These are phyloP conservation scores for Criorhina ranunculi DNA, from an alignment of 2,888 invertebrate genomes.

Conservation along the genomic window DNA sequence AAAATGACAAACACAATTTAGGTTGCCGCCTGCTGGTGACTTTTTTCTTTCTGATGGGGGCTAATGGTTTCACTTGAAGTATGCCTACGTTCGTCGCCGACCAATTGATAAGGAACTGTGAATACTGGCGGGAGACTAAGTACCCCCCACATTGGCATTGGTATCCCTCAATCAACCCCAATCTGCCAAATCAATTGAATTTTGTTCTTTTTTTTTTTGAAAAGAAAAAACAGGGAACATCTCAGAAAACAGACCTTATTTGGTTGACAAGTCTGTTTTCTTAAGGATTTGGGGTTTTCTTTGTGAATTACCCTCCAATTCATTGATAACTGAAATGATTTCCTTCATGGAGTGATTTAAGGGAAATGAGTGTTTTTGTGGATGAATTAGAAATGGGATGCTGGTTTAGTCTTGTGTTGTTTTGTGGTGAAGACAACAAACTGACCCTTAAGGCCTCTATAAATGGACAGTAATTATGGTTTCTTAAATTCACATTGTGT, in stretches of 20 bases:
- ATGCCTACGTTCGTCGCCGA: slow-evolving; percentile 36
- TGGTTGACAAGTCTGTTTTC: slow-evolving; percentile 51
- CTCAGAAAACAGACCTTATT: slow-evolving; percentile 56
- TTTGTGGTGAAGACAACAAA: slow-evolving; percentile 26
- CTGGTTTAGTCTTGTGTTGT: slow-evolving; percentile 31
- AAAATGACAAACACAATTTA: slow-evolving; percentile 66
- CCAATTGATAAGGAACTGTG: slow-evolving; percentile 36
- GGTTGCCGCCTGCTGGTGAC: slow-evolving; percentile 40
- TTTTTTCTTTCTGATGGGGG: slow-evolving; percentile 40
- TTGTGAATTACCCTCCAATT: slow-evolving; percentile 72
- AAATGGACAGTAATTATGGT: slow-evolving; percentile 52
- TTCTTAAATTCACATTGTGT: slow-evolving; percentile 34
- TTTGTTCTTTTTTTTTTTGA: slow-evolving; percentile 45
- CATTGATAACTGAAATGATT: slow-evolving; percentile 75
- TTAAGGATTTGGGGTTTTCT: slow-evolving; percentile 37
- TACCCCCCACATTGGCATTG: slow-evolving; percentile 44
- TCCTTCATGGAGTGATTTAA: slow-evolving; percentile 65
- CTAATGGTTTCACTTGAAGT: slow-evolving; percentile 67
- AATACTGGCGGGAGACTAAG: slow-evolving; percentile 60
- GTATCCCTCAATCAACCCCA: slow-evolving; percentile 74
- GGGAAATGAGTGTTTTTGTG: slow-evolving; percentile 68
- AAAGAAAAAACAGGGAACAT: slow-evolving; percentile 28
- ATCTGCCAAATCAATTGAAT: slow-evolving; percentile 76
- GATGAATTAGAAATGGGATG: slow-evolving; percentile 31
- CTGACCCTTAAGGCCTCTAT: slow-evolving; percentile 25